phyloP scores from a whole-genome alignment of 2,888 invertebrate genomes.

The Epistrophella euchroma region DNA sequence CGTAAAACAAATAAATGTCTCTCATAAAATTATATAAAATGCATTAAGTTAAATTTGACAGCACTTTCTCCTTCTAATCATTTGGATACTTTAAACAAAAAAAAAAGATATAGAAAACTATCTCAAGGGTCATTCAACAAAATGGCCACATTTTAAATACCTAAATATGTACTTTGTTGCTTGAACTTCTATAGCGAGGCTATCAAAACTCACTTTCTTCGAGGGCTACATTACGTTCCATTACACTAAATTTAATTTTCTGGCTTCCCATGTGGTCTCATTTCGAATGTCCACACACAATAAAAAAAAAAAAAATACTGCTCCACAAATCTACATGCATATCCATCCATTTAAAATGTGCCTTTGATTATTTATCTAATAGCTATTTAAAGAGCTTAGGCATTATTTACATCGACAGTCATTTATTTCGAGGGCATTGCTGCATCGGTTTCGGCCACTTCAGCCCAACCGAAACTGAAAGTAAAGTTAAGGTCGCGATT shows the following conservation, averaged over 20 bases:
- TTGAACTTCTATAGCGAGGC: conserved; percentile 18
- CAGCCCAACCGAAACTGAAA: conserved; percentile 60
- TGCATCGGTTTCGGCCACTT: conserved; percentile 32
- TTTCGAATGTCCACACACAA: conserved; percentile 54
- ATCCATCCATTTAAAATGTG: conserved; percentile 47
- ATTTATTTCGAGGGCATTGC: conserved; percentile 57
- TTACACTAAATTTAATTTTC: conserved; percentile 40
- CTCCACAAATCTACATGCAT: conserved; percentile 69
- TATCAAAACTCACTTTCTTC: conserved; percentile 60
- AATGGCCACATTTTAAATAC: conserved; percentile 14
- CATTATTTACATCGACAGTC: conserved; percentile 68
- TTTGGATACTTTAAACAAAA: neutral
- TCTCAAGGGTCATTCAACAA: conserved; percentile 31
- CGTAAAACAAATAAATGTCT: conserved; percentile 44
- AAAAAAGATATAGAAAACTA: conserved; percentile 11
- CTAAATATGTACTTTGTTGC: neutral
- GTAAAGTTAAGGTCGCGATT: conserved; percentile 62
- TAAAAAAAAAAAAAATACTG: conserved; percentile 17
- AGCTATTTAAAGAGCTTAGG: conserved; percentile 66
- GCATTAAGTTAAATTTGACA: conserved; percentile 36
- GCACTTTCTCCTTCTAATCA: conserved; percentile 53
- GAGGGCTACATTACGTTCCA: conserved; percentile 42
- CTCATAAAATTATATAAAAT: conserved; percentile 54
- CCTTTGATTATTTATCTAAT: conserved; percentile 65
- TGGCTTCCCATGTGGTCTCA: conserved; percentile 40